Conservation (phyloP, 2,797 vertebrate species). For the Dallia pectoralis region DNA sequence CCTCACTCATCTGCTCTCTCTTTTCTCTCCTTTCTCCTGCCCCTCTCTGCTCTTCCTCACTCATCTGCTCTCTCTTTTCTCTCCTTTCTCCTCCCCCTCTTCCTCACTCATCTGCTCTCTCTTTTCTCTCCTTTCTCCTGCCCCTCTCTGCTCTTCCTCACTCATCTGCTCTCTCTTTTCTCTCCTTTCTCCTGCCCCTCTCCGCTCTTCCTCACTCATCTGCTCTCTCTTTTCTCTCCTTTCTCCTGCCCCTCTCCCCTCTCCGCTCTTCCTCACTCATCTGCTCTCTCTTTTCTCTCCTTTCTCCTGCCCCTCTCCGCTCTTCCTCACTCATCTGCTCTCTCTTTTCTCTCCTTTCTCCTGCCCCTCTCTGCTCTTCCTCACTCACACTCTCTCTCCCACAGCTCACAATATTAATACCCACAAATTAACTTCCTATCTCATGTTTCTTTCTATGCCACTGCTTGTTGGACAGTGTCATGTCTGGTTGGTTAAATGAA, state of each 20-base stretch:
- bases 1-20: constrained; percentile 46
- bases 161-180: constrained; percentile 19
- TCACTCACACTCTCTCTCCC: constrained; percentile 26
- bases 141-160: no score
- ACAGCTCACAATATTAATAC: constrained; percentile 1
- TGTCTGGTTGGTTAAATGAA: background rate
- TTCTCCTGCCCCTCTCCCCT: no score
- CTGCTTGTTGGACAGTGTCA: background rate
- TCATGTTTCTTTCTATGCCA: background rate
- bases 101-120: constrained; percentile 1
- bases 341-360: constrained; percentile 27
- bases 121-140: background rate
- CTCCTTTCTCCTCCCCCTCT: no score
- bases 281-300: constrained; percentile 23
- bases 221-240: background rate
- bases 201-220: constrained; percentile 21
- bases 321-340: constrained; percentile 42
- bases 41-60: constrained; percentile 23
- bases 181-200: no score
- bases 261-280: constrained; percentile 18
- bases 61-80: constrained; percentile 28
- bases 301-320: no score
- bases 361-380: constrained; percentile 30
- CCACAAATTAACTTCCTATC: constrained; percentile 59
- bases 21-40: constrained; percentile 20